Percentiles rank a stretch among this genome's conserved stretches.
Evolutionary conservation across 2,888 invertebrate genomes (phyloP).

Genomic region (Ecdyonurus torrentis): DNA sequence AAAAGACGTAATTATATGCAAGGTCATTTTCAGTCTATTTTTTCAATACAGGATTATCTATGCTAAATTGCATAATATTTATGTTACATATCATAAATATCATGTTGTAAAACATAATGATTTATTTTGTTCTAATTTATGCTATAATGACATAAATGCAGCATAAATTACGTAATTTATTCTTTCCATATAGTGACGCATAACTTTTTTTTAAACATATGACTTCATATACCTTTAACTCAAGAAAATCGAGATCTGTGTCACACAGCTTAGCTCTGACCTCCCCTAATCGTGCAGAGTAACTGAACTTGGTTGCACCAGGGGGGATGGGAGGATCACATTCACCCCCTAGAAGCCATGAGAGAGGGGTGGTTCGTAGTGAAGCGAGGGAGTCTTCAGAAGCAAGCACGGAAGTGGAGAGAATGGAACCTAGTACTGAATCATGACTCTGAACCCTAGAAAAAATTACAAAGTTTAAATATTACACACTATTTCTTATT

Average conservation of each 20-base stretch:
- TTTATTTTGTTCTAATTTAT: too few species aligned
- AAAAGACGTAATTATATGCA: too few species aligned
- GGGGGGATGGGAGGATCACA: conserved; percentile 55
- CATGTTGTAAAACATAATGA: too few species aligned
- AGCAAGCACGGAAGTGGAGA: background rate
- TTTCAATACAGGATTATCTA: too few species aligned
- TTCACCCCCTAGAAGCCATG: conserved; percentile 17
- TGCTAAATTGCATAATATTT: too few species aligned
- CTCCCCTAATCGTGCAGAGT: conserved; percentile 46
- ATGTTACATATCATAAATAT: too few species aligned
- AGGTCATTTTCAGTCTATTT: too few species aligned
- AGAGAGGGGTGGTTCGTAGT: background rate
- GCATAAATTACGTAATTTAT: too few species aligned
- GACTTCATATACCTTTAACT: conserved; percentile 35
- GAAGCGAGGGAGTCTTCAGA: conserved; percentile 3
- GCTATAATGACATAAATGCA: too few species aligned
- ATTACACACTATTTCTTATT: too few species aligned
- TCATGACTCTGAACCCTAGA: background rate
- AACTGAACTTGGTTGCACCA: conserved; percentile 56
- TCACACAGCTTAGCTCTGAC: conserved; percentile 48
- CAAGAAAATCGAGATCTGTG: conserved; percentile 49
- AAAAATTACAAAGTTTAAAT: too few species aligned
- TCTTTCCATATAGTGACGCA: too few species aligned
- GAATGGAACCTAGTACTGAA: background rate
- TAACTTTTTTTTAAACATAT: background rate